These are phyloP conservation scores for Anhinga anhinga DNA, from an alignment of 2,113 vertebrate genomes.

Conservation along the genomic window DNA sequence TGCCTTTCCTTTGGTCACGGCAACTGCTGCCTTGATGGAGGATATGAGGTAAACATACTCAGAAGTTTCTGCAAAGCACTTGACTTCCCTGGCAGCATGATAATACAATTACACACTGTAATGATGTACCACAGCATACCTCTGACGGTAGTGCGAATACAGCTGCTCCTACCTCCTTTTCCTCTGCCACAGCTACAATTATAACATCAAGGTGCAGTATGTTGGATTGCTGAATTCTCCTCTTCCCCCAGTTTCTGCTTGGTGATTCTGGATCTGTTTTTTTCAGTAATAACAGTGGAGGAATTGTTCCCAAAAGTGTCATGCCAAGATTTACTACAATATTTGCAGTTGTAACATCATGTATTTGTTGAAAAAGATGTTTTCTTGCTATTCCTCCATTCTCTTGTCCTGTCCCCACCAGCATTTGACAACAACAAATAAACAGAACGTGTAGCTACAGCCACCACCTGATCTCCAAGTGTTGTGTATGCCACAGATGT, in stretches of 20 bases:
- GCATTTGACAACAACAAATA: background rate
- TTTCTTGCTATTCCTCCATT: background rate
- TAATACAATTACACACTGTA: constrained; percentile 38
- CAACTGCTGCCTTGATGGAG: background rate
- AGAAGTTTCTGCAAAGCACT: background rate
- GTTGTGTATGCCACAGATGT: background rate
- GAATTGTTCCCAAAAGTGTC: background rate
- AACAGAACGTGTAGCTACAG: background rate
- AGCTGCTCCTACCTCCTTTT: background rate
- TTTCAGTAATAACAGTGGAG: background rate
- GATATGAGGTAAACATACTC: background rate
- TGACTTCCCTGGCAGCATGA: constrained; percentile 9
- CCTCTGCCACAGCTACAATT: background rate
- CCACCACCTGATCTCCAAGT: background rate
- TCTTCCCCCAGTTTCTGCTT: background rate
- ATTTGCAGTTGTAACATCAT: background rate
- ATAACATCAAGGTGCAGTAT: background rate
- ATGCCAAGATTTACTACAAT: background rate
- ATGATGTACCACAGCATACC: background rate
- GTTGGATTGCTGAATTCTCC: background rate
- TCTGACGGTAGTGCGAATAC: background rate
- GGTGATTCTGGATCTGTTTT: background rate
- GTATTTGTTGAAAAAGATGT: background rate
- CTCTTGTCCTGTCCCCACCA: background rate
- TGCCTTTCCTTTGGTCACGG: background rate